Conservation (phyloP, 1,140 invertebrate species). For the Tetramorium parvispinum region DNA sequence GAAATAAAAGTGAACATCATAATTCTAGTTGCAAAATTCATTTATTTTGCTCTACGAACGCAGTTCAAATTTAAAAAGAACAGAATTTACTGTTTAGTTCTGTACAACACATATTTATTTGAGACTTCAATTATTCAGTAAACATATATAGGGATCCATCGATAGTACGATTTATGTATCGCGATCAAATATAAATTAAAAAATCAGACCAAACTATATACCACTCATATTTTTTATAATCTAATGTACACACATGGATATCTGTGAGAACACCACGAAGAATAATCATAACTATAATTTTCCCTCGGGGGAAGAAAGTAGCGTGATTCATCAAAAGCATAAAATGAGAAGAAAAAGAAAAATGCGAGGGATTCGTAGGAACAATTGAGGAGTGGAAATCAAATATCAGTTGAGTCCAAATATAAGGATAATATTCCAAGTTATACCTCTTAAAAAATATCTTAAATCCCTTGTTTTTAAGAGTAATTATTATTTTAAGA, state of each 20-base stretch:
- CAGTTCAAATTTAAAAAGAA: slow-evolving; percentile 59
- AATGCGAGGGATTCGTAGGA: slow-evolving; percentile 28
- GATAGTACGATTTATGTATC: slow-evolving; percentile 43
- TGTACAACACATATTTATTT: slow-evolving; percentile 61
- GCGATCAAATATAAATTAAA: slow-evolving; percentile 40
- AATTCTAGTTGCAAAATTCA: slow-evolving; percentile 71
- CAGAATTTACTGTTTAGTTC: slow-evolving; percentile 57
- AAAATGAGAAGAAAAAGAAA: slow-evolving; percentile 9
- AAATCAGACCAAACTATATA: slow-evolving; percentile 15
- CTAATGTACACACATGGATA: slow-evolving; percentile 55
- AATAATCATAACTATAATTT: slow-evolving; percentile 62
- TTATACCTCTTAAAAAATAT: not conserved
- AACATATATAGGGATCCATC: slow-evolving; percentile 46
- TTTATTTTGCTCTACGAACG: slow-evolving; percentile 74
- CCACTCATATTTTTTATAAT: slow-evolving; percentile 54
- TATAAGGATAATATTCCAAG: not conserved
- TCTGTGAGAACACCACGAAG: slow-evolving; percentile 56
- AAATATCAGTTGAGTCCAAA: not conserved
- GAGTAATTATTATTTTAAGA: not conserved
- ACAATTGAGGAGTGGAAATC: slow-evolving; percentile 37
- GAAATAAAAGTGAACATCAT: slow-evolving; percentile 48
- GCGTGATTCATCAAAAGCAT: slow-evolving; percentile 6
- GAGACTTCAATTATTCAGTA: slow-evolving; percentile 16
- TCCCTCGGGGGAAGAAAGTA: slow-evolving; percentile 25
- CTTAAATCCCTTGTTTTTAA: too few species aligned